Evolutionary conservation across 2,113 vertebrate species (phyloP), one percentile per base, ranked within the genome.

Genomic region (Chauna torquata): DNA sequence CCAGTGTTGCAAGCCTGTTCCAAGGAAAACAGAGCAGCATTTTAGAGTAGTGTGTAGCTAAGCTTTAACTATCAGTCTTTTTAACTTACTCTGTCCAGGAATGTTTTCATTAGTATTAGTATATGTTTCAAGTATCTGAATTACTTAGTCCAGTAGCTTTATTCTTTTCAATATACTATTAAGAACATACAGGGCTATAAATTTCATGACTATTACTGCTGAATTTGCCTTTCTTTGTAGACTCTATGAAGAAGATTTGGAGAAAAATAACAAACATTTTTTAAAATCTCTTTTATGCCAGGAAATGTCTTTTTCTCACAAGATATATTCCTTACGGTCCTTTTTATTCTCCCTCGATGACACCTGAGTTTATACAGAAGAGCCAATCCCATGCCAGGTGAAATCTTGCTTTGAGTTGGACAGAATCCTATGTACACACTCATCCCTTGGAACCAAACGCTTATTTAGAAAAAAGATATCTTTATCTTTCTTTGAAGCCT

Each of bases 401-500:
- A 94, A 89, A 75, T 38, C 40, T 71, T 94, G 81, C 80, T 82
- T 94, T 96, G 87, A 90, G 90, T 76, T 97, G 85, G 87, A 81
- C 50, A 49, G 59, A 87, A 80, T 94, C 82, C 74, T 93, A 76
- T 61, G 62, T 82, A 96, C 64, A 89, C 50, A 92, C 34, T 89
- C 82, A 83, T 88, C 40, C 49, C 68, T 49, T 81, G 74, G 64
- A 97, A 91, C 40, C 2, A 19, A 91, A 92, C 27, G 47, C 19
- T 85, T 92, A 42, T 58, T 82, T 75, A 82, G 30, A 32, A 91
- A 88, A 95, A 94, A 92, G 27, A 75, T 94, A 90, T 61, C 90
- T 96, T 94, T 91, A 71, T 87, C 86, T 96, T 92, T 81, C 78
- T 97, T 95, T 94, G 88, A 92, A 96, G 87, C 71, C 32, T 44